Percentiles rank a stretch among this genome's conserved stretches.
phyloP scores from a whole-genome alignment of 2,888 invertebrate species.

The Beris morrisii region DNA sequence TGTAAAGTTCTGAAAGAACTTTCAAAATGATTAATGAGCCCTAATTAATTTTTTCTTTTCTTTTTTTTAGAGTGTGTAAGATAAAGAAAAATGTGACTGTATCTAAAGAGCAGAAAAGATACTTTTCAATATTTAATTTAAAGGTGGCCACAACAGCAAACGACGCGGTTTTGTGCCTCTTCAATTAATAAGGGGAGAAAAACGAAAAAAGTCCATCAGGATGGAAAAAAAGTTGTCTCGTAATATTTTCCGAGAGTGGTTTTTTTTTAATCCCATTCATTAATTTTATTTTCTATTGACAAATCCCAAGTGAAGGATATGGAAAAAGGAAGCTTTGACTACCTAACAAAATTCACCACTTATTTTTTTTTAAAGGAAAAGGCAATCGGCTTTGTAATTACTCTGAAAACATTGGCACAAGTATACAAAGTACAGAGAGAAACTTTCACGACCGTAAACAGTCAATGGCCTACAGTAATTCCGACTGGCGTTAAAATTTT shows the following conservation, averaged over 20 bases:
- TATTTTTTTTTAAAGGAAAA: no score
- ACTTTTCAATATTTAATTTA: slow-evolving; percentile 12
- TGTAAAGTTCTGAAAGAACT: slow-evolving; percentile 9
- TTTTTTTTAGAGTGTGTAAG: slow-evolving; percentile 7
- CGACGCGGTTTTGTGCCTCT: background rate
- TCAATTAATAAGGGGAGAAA: slow-evolving; percentile 17
- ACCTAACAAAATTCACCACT: slow-evolving; percentile 3
- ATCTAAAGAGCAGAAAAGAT: slow-evolving; percentile 3
- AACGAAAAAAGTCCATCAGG: slow-evolving; percentile 27
- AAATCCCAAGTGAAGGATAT: slow-evolving; percentile 25
- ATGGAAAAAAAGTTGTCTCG: background rate
- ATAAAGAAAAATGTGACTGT: slow-evolving; percentile 19
- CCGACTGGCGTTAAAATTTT: background rate
- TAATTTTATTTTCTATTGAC: slow-evolving; percentile 36
- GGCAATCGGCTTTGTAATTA: background rate
- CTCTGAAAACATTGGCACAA: background rate
- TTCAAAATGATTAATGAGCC: slow-evolving; percentile 36
- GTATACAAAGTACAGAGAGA: background rate
- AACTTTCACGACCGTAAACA: slow-evolving; percentile 19
- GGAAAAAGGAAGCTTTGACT: slow-evolving; percentile 1
- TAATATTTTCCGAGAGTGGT: background rate
- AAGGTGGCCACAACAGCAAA: background rate
- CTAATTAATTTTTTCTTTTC: slow-evolving; percentile 34
- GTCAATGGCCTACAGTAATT: slow-evolving; percentile 23
- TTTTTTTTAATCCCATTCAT: slow-evolving; percentile 37